Evolutionary conservation across 2,797 vertebrate genomes (phyloP).

Genomic region (Anguilla anguilla): DNA sequence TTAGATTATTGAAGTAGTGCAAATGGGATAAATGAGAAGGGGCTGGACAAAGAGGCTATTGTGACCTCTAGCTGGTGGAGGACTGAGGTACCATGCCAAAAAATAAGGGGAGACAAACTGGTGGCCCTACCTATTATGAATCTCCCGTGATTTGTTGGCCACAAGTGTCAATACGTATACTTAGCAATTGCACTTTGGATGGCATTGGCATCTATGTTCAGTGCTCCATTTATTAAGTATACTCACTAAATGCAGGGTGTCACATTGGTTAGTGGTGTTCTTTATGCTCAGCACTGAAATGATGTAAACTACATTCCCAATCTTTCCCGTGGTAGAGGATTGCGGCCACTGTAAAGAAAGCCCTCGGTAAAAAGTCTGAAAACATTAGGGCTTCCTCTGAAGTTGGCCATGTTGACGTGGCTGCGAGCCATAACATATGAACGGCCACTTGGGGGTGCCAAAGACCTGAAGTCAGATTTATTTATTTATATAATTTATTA

Average conservation of each 20-base stretch:
- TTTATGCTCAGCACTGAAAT: conserved; percentile 3
- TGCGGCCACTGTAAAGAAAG: background rate
- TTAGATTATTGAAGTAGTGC: no score
- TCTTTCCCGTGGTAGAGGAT: background rate
- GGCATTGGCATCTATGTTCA: background rate
- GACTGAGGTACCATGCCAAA: no score
- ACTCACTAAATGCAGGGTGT: background rate
- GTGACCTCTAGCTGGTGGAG: no score
- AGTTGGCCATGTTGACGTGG: background rate
- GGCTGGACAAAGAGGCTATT: no score
- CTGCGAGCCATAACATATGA: background rate
- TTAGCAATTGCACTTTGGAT: conserved; percentile 11
- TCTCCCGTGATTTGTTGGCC: background rate
- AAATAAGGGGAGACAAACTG: no score
- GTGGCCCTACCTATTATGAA: no score
- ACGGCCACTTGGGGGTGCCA: conserved; percentile 5
- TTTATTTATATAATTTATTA: conserved; percentile 3
- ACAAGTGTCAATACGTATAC: background rate
- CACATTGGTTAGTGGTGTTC: conserved; percentile 25
- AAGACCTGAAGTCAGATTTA: background rate
- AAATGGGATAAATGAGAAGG: no score
- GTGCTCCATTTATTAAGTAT: background rate
- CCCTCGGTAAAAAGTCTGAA: background rate
- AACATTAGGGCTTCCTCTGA: background rate
- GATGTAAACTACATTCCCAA: conserved; percentile 1